Evolutionary conservation across 2,113 vertebrate genomes (phyloP).

Genomic region (Larimichthys crocea): DNA sequence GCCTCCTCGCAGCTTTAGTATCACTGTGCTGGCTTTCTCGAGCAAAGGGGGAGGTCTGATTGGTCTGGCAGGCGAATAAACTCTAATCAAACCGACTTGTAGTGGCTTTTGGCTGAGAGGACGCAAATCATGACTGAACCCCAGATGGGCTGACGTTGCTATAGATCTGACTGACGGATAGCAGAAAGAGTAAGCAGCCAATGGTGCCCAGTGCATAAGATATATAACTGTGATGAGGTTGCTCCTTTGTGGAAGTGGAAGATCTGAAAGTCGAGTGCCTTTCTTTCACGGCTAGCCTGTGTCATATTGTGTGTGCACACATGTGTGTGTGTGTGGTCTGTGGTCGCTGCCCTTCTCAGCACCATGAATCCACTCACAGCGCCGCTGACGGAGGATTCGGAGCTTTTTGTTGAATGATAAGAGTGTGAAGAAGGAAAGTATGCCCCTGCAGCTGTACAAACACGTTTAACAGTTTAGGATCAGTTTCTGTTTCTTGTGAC

Average conservation of each 20-base stretch:
- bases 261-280: neutral
- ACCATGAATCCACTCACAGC: slow-evolving; percentile 18
- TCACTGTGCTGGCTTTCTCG: slow-evolving; percentile 26
- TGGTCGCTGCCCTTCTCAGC: slow-evolving; percentile 19
- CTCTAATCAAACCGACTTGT: slow-evolving; percentile 41
- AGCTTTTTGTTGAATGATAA: slow-evolving; percentile 65
- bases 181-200: neutral
- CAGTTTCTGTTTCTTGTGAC: slow-evolving; percentile 19
- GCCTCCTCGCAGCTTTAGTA: slow-evolving; percentile 28
- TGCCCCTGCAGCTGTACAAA: slow-evolving; percentile 72
- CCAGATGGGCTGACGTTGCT: neutral
- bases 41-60: slow-evolving; percentile 27
- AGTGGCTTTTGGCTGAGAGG: slow-evolving; percentile 29
- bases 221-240: neutral
- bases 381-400: slow-evolving; percentile 40
- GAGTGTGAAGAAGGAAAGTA: slow-evolving; percentile 50
- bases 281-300: slow-evolving; percentile 8
- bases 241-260: slow-evolving; percentile 14
- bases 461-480: slow-evolving; percentile 48
- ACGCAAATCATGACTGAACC: slow-evolving; percentile 2
- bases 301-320: neutral
- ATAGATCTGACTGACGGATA: neutral
- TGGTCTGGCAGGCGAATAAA: slow-evolving; percentile 36
- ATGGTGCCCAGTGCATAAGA: neutral
- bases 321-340: slow-evolving; percentile 41